Evolutionary conservation across 2,113 vertebrate species (phyloP).

Genomic region (Cepphus grylle): DNA sequence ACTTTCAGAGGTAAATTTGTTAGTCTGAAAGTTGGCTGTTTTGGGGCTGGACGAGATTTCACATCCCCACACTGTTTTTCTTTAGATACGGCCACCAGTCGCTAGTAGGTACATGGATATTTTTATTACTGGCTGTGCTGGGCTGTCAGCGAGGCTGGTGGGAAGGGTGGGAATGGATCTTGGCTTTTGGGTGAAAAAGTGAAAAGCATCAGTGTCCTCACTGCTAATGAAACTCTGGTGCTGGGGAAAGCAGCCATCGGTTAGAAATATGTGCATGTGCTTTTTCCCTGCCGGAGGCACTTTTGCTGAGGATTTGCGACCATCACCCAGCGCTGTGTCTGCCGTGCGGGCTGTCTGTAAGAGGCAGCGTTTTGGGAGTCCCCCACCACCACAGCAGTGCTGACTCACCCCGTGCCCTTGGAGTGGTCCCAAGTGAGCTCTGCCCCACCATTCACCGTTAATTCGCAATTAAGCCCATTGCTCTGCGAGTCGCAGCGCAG

Average conservation of each 20-base stretch:
- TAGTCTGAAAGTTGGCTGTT: background rate
- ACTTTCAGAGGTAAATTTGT: background rate
- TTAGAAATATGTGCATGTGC: accelerated
- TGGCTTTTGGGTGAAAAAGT: background rate
- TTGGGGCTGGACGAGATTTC: background rate
- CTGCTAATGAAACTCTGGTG: background rate
- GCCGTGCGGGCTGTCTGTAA: background rate
- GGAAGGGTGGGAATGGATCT: background rate
- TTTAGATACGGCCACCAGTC: background rate
- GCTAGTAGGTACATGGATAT: background rate
- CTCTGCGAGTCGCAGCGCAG: accelerated
- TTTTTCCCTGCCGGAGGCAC: background rate
- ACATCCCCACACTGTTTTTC: accelerated
- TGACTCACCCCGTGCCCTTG: accelerated
- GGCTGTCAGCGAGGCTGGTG: background rate
- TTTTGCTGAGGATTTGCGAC: background rate
- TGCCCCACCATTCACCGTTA: background rate
- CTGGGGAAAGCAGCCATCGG: background rate
- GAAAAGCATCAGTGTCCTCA: accelerated
- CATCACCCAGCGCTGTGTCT: accelerated
- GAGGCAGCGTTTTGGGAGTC: accelerated
- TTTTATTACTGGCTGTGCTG: background rate
- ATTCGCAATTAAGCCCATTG: background rate
- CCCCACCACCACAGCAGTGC: background rate
- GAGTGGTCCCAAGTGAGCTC: background rate